Percentiles rank a stretch among this genome's conserved stretches.
Evolutionary conservation across 2,888 invertebrate genomes (phyloP).

Genomic region (Lomographa bimaculata): DNA sequence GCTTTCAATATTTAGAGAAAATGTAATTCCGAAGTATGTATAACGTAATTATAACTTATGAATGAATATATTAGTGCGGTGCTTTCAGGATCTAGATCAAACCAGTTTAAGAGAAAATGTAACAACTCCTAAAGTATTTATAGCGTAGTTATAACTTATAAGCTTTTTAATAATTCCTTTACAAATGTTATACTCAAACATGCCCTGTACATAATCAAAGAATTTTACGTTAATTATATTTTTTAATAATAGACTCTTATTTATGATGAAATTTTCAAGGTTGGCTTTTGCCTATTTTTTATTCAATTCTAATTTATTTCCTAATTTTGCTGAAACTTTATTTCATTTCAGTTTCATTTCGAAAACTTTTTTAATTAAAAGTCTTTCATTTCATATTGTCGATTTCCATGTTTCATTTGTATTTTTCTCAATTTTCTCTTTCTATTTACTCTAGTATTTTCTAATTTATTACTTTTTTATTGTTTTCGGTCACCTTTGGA

Average conservation of each 20-base stretch:
- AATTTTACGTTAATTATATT: conserved; percentile 37
- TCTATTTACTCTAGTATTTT: conserved; percentile 31
- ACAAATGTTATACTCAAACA: conserved; percentile 63
- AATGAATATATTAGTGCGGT: background rate
- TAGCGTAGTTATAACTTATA: too few species aligned
- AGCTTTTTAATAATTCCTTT: conserved; percentile 37
- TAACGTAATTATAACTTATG: conserved; percentile 33
- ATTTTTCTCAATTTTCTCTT: conserved; percentile 33
- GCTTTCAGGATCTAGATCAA: too few species aligned
- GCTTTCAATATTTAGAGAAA: conserved; percentile 41
- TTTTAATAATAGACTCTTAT: conserved; percentile 38
- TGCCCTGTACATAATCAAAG: conserved; percentile 43
- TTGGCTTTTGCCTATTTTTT: conserved; percentile 42
- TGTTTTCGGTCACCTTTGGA: conserved; percentile 39
- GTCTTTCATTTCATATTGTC: conserved; percentile 49
- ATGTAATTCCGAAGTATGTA: conserved; percentile 46
- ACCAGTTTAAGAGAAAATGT: conserved; percentile 42
- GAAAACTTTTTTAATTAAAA: conserved; percentile 66
- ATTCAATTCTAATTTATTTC: conserved; percentile 28
- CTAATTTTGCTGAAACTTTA: conserved; percentile 31
- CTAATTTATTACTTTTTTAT: conserved; percentile 26
- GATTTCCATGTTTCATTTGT: conserved; percentile 30
- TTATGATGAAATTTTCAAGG: conserved; percentile 37
- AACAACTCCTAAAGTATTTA: too few species aligned
- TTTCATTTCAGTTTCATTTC: conserved; percentile 41